Evolutionary conservation across 1,140 invertebrate genomes (phyloP).

Genomic region (Leptinotarsa lineolata): DNA sequence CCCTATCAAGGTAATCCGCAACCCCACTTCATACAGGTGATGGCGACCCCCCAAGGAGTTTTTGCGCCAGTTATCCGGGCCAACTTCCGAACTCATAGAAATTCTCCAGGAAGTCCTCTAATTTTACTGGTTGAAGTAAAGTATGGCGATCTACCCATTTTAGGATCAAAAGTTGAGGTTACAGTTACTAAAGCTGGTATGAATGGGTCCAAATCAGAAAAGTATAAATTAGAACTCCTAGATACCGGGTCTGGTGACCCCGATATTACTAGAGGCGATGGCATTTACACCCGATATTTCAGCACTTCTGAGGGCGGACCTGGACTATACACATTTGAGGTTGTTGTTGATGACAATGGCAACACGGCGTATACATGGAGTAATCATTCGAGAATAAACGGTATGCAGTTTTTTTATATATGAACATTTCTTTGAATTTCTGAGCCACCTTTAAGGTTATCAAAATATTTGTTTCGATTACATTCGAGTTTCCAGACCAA

Average conservation of each 20-base stretch:
- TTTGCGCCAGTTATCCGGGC: constrained; percentile 55
- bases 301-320: constrained; percentile 57
- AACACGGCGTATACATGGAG: constrained; percentile 59
- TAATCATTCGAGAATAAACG: constrained; percentile 40
- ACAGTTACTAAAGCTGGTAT: constrained; percentile 54
- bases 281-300: constrained; percentile 69
- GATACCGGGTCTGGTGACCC: constrained; percentile 69
- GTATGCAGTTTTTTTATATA: constrained; percentile 37
- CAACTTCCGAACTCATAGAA: constrained; percentile 54
- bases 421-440: not conserved
- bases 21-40: constrained; percentile 63
- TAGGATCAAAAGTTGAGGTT: constrained; percentile 61
- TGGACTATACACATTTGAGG: constrained; percentile 61
- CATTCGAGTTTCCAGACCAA: no score
- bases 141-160: constrained; percentile 59
- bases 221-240: constrained; percentile 59
- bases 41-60: constrained; percentile 56
- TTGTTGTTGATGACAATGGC: constrained; percentile 58
- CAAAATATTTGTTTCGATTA: no score
- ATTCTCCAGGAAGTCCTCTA: constrained; percentile 51
- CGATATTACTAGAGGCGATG: constrained; percentile 68
- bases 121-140: constrained; percentile 62
- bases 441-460: no score
- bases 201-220: constrained; percentile 56
- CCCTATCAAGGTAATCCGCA: constrained; percentile 62